Evolutionary conservation across 2,888 invertebrate genomes (phyloP).

Genomic region (Metalampra italica): DNA sequence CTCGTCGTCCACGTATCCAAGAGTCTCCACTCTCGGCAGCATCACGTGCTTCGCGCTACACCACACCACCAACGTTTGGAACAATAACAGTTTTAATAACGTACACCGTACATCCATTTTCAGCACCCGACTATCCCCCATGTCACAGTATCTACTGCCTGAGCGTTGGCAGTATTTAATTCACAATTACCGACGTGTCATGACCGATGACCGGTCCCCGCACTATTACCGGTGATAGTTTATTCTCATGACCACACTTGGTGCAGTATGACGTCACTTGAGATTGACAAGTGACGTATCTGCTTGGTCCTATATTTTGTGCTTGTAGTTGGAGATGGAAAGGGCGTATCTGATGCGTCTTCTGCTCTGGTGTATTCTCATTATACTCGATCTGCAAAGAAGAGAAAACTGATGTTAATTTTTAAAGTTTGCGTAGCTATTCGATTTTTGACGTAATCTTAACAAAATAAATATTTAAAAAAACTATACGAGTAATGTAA

Average conservation of each 20-base stretch:
- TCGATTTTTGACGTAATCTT: too few species aligned
- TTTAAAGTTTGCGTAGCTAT: too few species aligned
- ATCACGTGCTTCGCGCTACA: conserved; percentile 62
- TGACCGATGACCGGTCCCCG: conserved; percentile 8
- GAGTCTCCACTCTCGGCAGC: conserved; percentile 34
- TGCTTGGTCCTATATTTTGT: conserved; percentile 48
- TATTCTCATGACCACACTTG: background rate
- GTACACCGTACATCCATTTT: conserved; percentile 68
- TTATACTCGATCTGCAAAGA: conserved; percentile 66
- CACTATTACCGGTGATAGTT: conserved; percentile 21
- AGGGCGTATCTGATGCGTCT: conserved; percentile 49
- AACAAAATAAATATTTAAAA: too few species aligned
- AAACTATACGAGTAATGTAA: too few species aligned
- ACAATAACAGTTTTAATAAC: conserved; percentile 63
- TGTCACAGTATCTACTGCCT: conserved; percentile 34
- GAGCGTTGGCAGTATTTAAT: background rate
- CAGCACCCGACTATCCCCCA: conserved; percentile 54
- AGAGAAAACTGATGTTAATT: conserved; percentile 23
- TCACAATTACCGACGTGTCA: conserved; percentile 12
- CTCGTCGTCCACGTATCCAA: conserved; percentile 29
- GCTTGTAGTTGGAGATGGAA: conserved; percentile 67
- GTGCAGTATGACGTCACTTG: conserved; percentile 5
- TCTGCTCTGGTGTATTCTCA: conserved; percentile 54
- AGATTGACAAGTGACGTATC: conserved; percentile 12
- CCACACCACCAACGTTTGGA: conserved; percentile 64